Evolutionary conservation across 2,888 invertebrate genomes (phyloP).

Genomic region (Cephus pulcher): DNA sequence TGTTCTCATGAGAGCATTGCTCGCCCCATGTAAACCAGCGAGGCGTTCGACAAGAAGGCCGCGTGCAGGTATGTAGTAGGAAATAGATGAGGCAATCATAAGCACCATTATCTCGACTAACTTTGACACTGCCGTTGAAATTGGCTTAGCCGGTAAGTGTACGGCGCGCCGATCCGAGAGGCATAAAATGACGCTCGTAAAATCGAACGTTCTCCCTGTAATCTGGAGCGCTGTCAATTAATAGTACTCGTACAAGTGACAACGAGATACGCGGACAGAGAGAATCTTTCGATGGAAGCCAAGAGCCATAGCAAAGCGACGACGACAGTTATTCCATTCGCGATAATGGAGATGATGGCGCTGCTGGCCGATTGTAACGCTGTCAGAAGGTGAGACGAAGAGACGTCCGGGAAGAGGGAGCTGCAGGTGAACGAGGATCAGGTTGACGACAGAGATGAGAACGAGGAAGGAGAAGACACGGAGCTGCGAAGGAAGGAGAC

Average conservation of each 20-base stretch:
- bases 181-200: not conserved
- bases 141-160: not conserved
- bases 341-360: not conserved
- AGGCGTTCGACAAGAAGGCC: not conserved
- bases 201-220: not conserved
- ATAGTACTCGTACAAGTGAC: not conserved
- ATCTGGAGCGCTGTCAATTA: slow-evolving; percentile 8
- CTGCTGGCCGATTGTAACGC: not conserved
- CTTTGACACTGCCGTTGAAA: not conserved
- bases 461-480: slow-evolving; percentile 4
- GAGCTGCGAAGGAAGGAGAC: not conserved
- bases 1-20: not conserved
- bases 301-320: not conserved
- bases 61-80: not conserved
- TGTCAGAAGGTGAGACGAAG: not conserved
- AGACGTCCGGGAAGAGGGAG: not conserved
- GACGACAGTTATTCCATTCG: not conserved
- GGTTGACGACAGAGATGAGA: slow-evolving; percentile 1
- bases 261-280: not conserved
- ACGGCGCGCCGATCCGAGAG: not conserved
- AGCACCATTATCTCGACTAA: not conserved
- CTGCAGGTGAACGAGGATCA: slow-evolving; percentile 7
- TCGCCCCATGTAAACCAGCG: not conserved
- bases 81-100: not conserved
- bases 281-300: not conserved